Conservation (phyloP, 1,140 invertebrate species). For the Calosoma granatense region DNA sequence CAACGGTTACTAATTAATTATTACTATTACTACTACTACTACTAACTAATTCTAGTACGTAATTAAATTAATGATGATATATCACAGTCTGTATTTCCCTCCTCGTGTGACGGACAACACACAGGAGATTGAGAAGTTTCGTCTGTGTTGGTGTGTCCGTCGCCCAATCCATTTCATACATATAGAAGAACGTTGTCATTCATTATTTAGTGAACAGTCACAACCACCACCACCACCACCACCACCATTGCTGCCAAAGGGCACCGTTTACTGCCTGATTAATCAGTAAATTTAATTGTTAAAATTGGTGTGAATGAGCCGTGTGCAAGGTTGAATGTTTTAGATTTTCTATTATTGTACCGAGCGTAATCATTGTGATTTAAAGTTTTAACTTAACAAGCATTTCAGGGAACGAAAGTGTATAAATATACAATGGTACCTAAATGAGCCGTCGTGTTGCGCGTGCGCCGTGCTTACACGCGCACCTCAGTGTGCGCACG, state of each 20-base stretch:
- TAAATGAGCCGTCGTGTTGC: background rate
- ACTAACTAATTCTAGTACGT: no score
- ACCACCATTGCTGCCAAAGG: background rate
- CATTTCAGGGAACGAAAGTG: constrained; percentile 11
- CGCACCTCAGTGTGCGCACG: background rate
- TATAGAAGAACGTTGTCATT: no score
- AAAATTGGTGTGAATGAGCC: background rate
- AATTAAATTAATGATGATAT: no score
- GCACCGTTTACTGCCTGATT: constrained; percentile 2
- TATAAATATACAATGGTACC: constrained; percentile 5
- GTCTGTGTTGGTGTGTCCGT: no score
- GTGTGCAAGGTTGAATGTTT: background rate
- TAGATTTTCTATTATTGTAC: constrained; percentile 8
- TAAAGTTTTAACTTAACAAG: constrained; percentile 8
- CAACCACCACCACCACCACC: no score
- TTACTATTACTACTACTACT: no score
- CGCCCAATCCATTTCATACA: no score
- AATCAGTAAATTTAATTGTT: constrained; percentile 7
- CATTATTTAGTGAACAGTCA: no score
- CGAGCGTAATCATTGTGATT: constrained; percentile 11
- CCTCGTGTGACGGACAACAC: no score
- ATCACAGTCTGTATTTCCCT: no score
- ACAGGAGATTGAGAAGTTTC: no score
- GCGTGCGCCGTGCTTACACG: background rate
- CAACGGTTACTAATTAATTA: no score